phyloP scores from a whole-genome alignment of 2,888 invertebrate species.

The Nemurella pictetii region DNA sequence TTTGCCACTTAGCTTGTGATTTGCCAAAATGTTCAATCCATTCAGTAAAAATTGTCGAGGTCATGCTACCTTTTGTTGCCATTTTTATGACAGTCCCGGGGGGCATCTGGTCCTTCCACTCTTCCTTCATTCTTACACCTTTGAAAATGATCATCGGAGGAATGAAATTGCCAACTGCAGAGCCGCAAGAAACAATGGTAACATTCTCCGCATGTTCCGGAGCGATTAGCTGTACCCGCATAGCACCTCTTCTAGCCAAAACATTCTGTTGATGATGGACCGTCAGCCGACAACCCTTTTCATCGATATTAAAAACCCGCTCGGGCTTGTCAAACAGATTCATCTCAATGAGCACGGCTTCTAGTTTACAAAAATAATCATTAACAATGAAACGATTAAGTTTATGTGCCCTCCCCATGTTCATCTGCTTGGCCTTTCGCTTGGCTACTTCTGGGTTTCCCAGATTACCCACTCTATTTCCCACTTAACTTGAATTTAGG shows the following conservation, averaged over 20 bases:
- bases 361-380: constrained; percentile 45
- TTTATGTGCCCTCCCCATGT: constrained; percentile 46
- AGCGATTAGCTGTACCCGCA: constrained; percentile 32
- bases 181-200: constrained; percentile 32
- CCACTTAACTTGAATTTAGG: no score
- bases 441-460: constrained; percentile 43
- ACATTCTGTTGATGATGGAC: constrained; percentile 35
- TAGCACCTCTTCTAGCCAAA: constrained; percentile 33
- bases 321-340: constrained; percentile 43
- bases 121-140: constrained; percentile 27
- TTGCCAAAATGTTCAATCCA: constrained; percentile 46
- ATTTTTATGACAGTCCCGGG: constrained; percentile 44
- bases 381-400: constrained; percentile 44
- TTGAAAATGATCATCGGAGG: constrained; percentile 33
- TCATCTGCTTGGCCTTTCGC: constrained; percentile 45
- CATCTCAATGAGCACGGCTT: constrained; percentile 42
- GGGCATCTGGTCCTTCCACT: constrained; percentile 41
- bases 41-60: constrained; percentile 43
- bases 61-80: constrained; percentile 47
- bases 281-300: constrained; percentile 34
- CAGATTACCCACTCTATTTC: no score
- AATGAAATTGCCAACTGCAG: constrained; percentile 31
- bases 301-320: constrained; percentile 46
- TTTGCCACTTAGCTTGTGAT: constrained; percentile 43
- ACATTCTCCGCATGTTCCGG: constrained; percentile 38